Evolutionary conservation across 1,140 invertebrate species (phyloP), one percentile per base, ranked within the genome.

Genomic region (Listronotus oregonensis): DNA sequence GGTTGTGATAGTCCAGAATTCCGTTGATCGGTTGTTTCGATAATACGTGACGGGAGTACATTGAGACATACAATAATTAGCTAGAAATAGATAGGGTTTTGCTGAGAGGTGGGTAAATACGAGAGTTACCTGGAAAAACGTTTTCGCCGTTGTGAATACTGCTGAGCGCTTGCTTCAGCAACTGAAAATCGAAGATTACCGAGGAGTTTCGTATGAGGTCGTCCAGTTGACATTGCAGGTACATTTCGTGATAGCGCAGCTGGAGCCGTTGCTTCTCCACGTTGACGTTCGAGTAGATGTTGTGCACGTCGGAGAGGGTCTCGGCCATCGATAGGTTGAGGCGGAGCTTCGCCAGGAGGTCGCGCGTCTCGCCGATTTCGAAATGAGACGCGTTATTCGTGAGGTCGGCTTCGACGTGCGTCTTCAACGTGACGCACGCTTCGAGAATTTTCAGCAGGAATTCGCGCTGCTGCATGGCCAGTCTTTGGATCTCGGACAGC

Each of bases 401-500:
- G 17, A 90, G 78, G 71, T 90, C 88, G 1, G 86, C 85, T 77
- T 90, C 88, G 15, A 90, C 85, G 75, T 89, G 86, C 18, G 86
- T 86, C 71, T 90, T 90, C 46, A 90, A 77, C 51, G 87, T 88
- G 10, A 88, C 86, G 74, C 88, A 88, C 11, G 87, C 86, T 70
- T 90, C 88, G 27, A 89, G 80, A n/a, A 90, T 87, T 75, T 89
- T 88, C 52, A 89, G 82, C 42, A 90, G 76, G 69, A 90, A 87
- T 66, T 87, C 86, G 44, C 89, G 82, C 76, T 90, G 89, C 66
- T 87, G 85, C 76, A 81, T 80, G 40, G 85, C 85, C 69, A 91
- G 79, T 71, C 82, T 83, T 76, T 85, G 85, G 44, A 88, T 86
- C 66, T 88, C 88, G 49, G 77, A 75, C 31, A 85, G 81, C 72